These are phyloP conservation scores for Trissoscelio sp. DNA, from an alignment of 2,888 invertebrate species.

Conservation along the genomic window DNA sequence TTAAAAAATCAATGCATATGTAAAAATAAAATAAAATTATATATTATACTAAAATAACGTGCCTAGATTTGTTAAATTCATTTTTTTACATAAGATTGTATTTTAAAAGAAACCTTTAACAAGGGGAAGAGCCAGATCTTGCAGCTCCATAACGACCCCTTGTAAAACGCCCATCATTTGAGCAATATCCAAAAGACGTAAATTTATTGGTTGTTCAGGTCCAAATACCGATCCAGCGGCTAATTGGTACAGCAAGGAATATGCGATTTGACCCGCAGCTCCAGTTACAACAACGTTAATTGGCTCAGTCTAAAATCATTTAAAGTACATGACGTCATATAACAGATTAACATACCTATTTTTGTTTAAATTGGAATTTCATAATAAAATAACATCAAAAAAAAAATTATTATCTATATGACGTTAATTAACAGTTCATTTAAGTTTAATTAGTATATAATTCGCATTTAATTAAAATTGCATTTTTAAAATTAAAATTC, in stretches of 20 bases:
- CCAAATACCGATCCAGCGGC: conserved; percentile 99
- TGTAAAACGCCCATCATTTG: conserved; percentile 98
- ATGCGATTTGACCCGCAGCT: conserved; percentile 99
- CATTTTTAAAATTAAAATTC: too few species aligned
- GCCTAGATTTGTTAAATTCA: too few species aligned
- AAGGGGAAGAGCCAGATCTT: conserved; percentile 97
- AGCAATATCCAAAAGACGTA: conserved; percentile 97
- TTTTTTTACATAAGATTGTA: too few species aligned
- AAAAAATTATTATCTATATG: too few species aligned
- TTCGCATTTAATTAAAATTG: too few species aligned
- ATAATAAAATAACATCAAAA: too few species aligned
- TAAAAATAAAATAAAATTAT: too few species aligned
- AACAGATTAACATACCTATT: neutral
- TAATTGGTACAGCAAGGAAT: conserved; percentile 96
- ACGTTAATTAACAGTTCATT: too few species aligned
- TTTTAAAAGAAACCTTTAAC: conserved; percentile 88
- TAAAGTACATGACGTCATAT: neutral
- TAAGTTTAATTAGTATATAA: too few species aligned
- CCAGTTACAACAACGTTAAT: conserved; percentile 98
- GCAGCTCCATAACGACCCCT: conserved; percentile 98
- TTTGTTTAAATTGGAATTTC: neutral
- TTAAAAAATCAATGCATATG: too few species aligned
- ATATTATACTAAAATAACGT: too few species aligned
- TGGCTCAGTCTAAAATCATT: conserved; percentile 87
- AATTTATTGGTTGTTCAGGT: conserved; percentile 91